Evolutionary conservation across 2,113 vertebrate species (phyloP).

Genomic region (Bombycilla garrulus): DNA sequence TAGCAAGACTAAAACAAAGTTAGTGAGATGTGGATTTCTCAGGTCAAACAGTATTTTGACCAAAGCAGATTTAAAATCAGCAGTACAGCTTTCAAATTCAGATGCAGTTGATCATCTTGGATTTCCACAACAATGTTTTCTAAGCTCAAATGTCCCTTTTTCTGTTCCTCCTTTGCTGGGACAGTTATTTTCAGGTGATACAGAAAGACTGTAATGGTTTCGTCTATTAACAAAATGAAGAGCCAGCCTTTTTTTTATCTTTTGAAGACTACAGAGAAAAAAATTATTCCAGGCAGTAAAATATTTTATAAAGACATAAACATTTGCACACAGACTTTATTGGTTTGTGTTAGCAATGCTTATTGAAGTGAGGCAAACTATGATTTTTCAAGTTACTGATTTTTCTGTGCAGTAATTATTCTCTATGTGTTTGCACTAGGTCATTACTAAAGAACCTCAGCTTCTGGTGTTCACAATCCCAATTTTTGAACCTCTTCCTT

Average conservation of each 20-base stretch:
- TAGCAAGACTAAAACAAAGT: neutral
- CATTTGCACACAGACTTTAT: neutral
- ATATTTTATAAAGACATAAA: neutral
- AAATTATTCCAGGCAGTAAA: neutral
- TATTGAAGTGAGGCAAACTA: neutral
- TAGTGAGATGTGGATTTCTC: neutral
- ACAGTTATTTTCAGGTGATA: neutral
- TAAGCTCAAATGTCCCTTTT: neutral
- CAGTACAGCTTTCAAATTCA: neutral
- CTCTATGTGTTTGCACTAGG: conserved; percentile 72
- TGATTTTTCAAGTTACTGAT: neutral
- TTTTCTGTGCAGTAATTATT: conserved; percentile 12
- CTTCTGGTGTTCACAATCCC: conserved; percentile 95
- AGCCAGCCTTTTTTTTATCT: neutral
- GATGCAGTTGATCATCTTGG: neutral
- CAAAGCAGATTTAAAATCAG: neutral
- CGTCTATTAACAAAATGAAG: neutral
- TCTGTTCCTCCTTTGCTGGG: neutral
- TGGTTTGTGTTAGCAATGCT: neutral
- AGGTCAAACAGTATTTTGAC: neutral
- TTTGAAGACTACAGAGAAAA: neutral
- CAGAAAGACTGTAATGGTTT: neutral
- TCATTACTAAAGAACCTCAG: conserved; percentile 87
- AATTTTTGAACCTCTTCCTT: conserved; percentile 96
- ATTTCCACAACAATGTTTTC: neutral